Percentiles rank a stretch among this genome's conserved stretches.
These are phyloP conservation scores for Scaptomyza cyrtandrae DNA, from an alignment of 2,888 invertebrate species.

Conservation along the genomic window DNA sequence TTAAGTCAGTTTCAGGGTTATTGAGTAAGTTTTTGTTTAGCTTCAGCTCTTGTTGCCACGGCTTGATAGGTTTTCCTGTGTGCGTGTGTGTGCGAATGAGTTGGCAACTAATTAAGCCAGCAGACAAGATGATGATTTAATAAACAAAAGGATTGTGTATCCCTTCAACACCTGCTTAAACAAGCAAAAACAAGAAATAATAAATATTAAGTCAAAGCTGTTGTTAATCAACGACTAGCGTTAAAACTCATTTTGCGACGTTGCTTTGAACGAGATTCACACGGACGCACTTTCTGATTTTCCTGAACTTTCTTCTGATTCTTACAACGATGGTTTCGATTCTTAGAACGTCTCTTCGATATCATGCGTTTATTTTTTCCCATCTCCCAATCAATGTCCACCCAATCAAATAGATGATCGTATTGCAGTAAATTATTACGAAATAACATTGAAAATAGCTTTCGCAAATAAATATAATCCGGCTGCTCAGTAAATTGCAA, in stretches of 20 bases:
- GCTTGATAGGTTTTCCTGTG: neutral
- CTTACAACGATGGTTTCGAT: neutral
- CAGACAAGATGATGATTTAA: conserved; percentile 30
- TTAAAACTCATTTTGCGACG: neutral
- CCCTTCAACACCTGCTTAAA: conserved; percentile 7
- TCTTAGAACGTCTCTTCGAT: neutral
- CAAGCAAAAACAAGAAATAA: conserved; percentile 5
- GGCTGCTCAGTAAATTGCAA: conserved; percentile 58
- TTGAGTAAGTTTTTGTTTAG: neutral
- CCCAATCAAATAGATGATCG: conserved; percentile 62
- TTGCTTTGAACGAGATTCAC: neutral
- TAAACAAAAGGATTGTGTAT: conserved; percentile 32
- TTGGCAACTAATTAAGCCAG: conserved; percentile 33
- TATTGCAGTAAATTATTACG: conserved; percentile 21
- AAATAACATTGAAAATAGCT: conserved; percentile 52
- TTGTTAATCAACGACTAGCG: conserved; percentile 42
- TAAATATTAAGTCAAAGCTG: conserved; percentile 22
- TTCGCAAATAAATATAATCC: conserved; percentile 57
- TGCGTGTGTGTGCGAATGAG: conserved; percentile 8
- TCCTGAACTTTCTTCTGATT: neutral
- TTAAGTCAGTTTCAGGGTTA: neutral
- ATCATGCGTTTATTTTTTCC: neutral
- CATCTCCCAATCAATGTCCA: conserved; percentile 28
- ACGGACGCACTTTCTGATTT: neutral
- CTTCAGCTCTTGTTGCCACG: neutral